A percentile compares a stretch with the other conserved stretches of the same genome.
Conservation (phyloP, 1,140 invertebrate genomes). For the Caligus rogercresseyi region DNA sequence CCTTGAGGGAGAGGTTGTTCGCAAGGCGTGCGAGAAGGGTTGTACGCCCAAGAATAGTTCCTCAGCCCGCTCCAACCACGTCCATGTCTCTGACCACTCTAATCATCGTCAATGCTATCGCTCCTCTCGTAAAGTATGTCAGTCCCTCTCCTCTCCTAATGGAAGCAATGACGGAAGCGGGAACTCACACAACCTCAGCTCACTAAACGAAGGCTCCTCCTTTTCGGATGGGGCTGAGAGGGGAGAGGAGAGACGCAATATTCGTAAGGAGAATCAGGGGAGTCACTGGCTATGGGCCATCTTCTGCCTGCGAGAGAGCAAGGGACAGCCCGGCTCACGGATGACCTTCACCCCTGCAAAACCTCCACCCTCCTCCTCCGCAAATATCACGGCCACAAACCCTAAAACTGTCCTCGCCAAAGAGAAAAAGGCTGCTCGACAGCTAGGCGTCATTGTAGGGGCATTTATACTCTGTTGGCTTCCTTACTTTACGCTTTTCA, state of each 20-base stretch:
- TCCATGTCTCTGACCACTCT: not conserved
- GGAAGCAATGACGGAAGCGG: too few species aligned
- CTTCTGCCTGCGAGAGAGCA: not conserved
- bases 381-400: slow-evolving; percentile 20
- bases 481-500: slow-evolving; percentile 43
- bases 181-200: not conserved
- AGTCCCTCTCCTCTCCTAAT: not conserved
- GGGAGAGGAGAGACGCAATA: not conserved
- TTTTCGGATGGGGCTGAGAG: not conserved
- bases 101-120: not conserved
- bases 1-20: too few species aligned
- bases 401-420: slow-evolving; percentile 30
- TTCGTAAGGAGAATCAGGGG: not conserved
- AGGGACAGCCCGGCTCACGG: not conserved
- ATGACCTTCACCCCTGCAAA: not conserved
- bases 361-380: not conserved
- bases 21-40: not conserved
- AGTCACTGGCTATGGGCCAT: not conserved
- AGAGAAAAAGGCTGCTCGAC: slow-evolving; percentile 43
- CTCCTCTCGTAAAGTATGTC: not conserved
- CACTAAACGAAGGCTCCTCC: not conserved
- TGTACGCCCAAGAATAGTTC: not conserved
- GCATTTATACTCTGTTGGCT: slow-evolving; percentile 45
- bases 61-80: not conserved
- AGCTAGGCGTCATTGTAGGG: slow-evolving; percentile 45